phyloP scores from a whole-genome alignment of 35 echinoderm and acorn worm species.

The Stichopus chloronotus region DNA sequence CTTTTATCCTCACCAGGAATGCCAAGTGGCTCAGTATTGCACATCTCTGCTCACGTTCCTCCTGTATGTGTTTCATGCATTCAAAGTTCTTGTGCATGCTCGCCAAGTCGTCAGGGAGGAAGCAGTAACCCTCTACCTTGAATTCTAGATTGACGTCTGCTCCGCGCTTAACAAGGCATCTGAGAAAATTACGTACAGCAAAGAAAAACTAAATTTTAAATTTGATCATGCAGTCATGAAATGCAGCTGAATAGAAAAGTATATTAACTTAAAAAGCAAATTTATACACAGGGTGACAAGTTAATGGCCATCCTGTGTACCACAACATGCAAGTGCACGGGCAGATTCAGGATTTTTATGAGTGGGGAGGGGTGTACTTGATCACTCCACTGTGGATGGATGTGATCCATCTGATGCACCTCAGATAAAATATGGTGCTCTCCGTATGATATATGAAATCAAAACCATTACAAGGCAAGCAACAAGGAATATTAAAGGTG shows the following conservation, averaged over 20 bases:
- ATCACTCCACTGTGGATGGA: too few relatives aligned
- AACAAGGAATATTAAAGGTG: too few relatives aligned
- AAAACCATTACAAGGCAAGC: too few relatives aligned
- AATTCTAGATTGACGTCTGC: slow-evolving; percentile 81
- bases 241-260: background rate
- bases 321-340: too few relatives aligned
- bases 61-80: slow-evolving; percentile 55
- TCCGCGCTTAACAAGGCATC: slow-evolving; percentile 73
- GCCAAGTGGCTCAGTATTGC: slow-evolving; percentile 64
- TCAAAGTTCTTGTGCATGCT: slow-evolving; percentile 62
- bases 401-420: too few relatives aligned
- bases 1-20: slow-evolving; percentile 40
- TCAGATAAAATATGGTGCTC: too few relatives aligned
- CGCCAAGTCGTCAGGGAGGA: slow-evolving; percentile 78
- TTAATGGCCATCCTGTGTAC: too few relatives aligned
- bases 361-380: too few relatives aligned
- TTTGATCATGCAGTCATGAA: background rate
- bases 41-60: slow-evolving; percentile 63
- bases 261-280: too few relatives aligned
- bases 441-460: too few relatives aligned
- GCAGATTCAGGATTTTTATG: too few relatives aligned
- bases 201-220: background rate
- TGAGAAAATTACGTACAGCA: slow-evolving; percentile 21
- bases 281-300: too few relatives aligned
- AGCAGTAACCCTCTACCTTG: slow-evolving; percentile 32